Evolutionary conservation across 1,140 invertebrate genomes (phyloP).

Genomic region (Saxidomus purpurata): DNA sequence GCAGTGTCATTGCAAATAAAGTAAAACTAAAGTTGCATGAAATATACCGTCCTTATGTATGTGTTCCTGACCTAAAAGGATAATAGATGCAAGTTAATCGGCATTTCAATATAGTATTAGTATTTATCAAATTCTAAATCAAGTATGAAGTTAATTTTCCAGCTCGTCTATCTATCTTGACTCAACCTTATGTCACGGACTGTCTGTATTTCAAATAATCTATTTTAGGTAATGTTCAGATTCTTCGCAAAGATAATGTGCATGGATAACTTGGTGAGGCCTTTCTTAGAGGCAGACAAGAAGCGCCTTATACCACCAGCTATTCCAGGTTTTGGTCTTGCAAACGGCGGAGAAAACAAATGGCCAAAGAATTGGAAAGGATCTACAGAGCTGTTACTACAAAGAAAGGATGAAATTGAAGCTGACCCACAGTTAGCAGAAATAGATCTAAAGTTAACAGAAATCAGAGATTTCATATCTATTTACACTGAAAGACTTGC

Average conservation of each 20-base stretch:
- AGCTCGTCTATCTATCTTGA: no score
- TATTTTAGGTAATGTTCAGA: slow-evolving; percentile 79
- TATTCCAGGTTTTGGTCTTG: slow-evolving; percentile 72
- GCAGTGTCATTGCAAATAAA: no score
- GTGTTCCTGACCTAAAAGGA: no score
- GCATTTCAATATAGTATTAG: no score
- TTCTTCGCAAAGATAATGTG: slow-evolving; percentile 83
- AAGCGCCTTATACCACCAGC: slow-evolving; percentile 65
- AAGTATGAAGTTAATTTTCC: no score
- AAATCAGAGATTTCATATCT: slow-evolving; percentile 83
- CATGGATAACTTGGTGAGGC: slow-evolving; percentile 82
- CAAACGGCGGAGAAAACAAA: slow-evolving; percentile 78
- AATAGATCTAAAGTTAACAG: slow-evolving; percentile 83
- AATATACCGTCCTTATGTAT: no score
- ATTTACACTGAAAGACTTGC: slow-evolving; percentile 79
- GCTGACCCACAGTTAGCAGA: slow-evolving; percentile 76
- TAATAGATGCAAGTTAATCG: no score
- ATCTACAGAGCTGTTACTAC: slow-evolving; percentile 73
- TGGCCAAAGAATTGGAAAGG: slow-evolving; percentile 74
- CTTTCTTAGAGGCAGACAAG: slow-evolving; percentile 75
- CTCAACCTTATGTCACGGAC: no score
- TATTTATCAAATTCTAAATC: no score
- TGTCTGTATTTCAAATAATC: no score
- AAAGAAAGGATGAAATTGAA: slow-evolving; percentile 68
- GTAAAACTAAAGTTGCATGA: no score